Percentiles rank a stretch among this genome's conserved stretches.
Conservation (phyloP, 1,140 invertebrate species). For the Scaptomyza pallida region DNA sequence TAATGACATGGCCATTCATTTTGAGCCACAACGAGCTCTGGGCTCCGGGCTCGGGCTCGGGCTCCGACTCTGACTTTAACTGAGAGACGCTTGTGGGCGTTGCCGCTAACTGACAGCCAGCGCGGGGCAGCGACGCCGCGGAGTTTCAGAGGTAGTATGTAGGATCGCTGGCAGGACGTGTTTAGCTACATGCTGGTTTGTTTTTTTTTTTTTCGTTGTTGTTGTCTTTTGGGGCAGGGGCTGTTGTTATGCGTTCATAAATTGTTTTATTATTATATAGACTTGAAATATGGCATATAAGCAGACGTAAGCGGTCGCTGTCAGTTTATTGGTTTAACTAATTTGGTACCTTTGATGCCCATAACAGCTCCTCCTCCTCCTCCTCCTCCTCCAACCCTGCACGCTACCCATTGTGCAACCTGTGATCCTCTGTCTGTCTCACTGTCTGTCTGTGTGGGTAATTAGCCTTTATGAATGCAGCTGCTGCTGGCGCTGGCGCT, state of each 20-base stretch:
- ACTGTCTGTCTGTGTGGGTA: conserved; percentile 48
- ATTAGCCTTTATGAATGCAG: conserved; percentile 75
- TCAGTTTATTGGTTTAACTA: conserved; percentile 83
- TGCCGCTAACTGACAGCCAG: conserved; percentile 73
- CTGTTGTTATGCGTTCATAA: conserved; percentile 78
- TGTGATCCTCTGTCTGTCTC: conserved; percentile 1
- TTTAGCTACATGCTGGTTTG: conserved; percentile 10
- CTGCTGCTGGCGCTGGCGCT: conserved; percentile 36
- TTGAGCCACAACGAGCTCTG: conserved; percentile 50
- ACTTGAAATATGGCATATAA: conserved; percentile 73
- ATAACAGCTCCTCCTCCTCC: conserved; percentile 13
- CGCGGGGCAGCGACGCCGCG: background rate
- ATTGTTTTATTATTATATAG: conserved; percentile 83
- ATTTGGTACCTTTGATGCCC: conserved; percentile 48
- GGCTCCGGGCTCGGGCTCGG: background rate
- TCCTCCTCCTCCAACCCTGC: conserved; percentile 1
- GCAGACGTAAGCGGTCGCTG: conserved; percentile 48
- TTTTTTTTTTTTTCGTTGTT: background rate
- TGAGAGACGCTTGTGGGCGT: conserved; percentile 65
- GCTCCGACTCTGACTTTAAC: background rate
- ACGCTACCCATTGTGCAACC: background rate
- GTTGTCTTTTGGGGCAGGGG: conserved; percentile 17
- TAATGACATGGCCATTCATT: conserved; percentile 80
- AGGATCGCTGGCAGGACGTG: background rate
- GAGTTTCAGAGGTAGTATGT: background rate